phyloP scores from a whole-genome alignment of 2,113 vertebrate genomes.

The Ophthalmolycus amberensis region DNA sequence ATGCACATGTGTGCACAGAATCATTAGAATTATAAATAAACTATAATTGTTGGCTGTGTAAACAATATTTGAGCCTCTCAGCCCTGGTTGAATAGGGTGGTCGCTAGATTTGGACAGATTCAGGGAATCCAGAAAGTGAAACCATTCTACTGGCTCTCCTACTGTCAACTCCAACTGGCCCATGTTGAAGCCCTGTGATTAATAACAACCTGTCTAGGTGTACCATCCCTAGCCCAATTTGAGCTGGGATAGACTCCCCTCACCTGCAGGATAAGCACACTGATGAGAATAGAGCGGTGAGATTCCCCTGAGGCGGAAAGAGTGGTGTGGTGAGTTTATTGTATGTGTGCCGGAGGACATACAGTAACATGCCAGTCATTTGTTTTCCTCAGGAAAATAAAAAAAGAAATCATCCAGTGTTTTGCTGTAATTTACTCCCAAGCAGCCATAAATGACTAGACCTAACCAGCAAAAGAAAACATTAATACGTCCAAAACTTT shows the following conservation, averaged over 20 bases:
- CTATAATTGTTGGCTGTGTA: not conserved
- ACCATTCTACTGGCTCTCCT: not conserved
- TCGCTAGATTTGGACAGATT: not conserved
- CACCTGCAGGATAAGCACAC: not conserved
- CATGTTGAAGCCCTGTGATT: not conserved
- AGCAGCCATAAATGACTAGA: slow-evolving; percentile 12
- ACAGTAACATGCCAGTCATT: not conserved
- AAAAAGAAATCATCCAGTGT: not conserved
- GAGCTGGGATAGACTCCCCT: not conserved
- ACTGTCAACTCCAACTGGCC: not conserved
- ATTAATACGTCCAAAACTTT: not conserved
- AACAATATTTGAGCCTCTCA: not conserved
- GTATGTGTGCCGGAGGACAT: not conserved
- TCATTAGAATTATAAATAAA: not conserved
- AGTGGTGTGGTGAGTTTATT: not conserved
- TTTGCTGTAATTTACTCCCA: not conserved
- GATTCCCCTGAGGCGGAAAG: not conserved
- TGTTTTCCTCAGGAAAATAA: slow-evolving; percentile 22
- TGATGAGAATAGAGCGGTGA: not conserved
- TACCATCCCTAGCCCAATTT: not conserved
- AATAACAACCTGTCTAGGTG: not conserved
- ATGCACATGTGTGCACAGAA: not conserved
- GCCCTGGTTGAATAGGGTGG: no score
- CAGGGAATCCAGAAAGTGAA: not conserved
- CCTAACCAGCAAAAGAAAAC: slow-evolving; percentile 34